These are phyloP conservation scores for Enteromius mattozi DNA, from an alignment of 2,797 vertebrate genomes.

Conservation along the genomic window DNA sequence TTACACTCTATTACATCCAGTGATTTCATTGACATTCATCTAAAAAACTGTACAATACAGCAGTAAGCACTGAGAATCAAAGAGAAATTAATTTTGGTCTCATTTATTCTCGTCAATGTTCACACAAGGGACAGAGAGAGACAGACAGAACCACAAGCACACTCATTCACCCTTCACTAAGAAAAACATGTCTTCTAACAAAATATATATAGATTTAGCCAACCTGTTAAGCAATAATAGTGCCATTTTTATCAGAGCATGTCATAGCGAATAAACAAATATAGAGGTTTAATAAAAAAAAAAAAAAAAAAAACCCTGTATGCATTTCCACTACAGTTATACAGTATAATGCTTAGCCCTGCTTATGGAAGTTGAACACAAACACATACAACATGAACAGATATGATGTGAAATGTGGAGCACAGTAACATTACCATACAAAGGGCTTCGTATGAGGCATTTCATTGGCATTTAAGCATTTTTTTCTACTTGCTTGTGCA, in stretches of 20 bases:
- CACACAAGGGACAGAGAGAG: conserved; percentile 61
- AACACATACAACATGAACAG: conserved; percentile 11
- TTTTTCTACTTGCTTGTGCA: conserved; percentile 34
- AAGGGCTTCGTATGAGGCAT: conserved; percentile 28
- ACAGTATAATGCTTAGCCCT: conserved; percentile 30
- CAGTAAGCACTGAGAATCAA: conserved; percentile 62
- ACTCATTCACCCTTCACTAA: conserved; percentile 33
- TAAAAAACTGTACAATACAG: conserved; percentile 64
- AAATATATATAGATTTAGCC: conserved; percentile 43
- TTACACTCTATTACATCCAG: conserved; percentile 64
- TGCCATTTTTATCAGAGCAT: conserved; percentile 39
- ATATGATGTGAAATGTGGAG: conserved; percentile 9
- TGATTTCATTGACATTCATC: conserved; percentile 67
- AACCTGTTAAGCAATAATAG: conserved; percentile 44
- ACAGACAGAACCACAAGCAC: conserved; percentile 44
- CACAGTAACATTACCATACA: conserved; percentile 34
- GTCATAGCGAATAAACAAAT: conserved; percentile 10
- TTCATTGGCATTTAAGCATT: conserved; percentile 28
- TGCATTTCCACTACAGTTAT: conserved; percentile 31
- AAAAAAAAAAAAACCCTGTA: background rate
- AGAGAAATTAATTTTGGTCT: conserved; percentile 57
- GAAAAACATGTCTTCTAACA: conserved; percentile 15
- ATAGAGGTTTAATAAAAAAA: conserved; percentile 25
- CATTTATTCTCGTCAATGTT: conserved; percentile 62
- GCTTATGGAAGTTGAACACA: conserved; percentile 32